Evolutionary conservation across 2,888 invertebrate species (phyloP).

Genomic region (Melanostoma mellinum): DNA sequence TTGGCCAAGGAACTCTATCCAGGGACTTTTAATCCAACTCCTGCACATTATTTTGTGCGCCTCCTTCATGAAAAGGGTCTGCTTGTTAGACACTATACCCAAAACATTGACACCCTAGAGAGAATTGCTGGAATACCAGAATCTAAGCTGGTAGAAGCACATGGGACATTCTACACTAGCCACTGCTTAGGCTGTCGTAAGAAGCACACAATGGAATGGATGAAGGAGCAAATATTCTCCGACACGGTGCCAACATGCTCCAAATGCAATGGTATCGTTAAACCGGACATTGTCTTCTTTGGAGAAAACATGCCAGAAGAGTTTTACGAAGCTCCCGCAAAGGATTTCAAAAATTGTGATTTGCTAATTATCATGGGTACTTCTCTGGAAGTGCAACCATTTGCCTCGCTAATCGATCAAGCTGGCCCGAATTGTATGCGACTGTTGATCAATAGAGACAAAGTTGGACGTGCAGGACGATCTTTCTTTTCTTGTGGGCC

Average conservation of each 20-base stretch:
- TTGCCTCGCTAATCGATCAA: constrained; percentile 92
- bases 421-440: constrained; percentile 89
- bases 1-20: constrained; percentile 95
- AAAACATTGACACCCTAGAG: constrained; percentile 98
- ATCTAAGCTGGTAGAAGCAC: constrained; percentile 95
- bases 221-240: constrained; percentile 91
- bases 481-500: constrained; percentile 81
- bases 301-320: constrained; percentile 93
- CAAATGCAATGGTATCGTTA: constrained; percentile 90
- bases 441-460: constrained; percentile 93
- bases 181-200: constrained; percentile 91
- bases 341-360: constrained; percentile 93
- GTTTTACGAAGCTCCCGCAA: constrained; percentile 87
- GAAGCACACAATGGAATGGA: constrained; percentile 90
- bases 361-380: constrained; percentile 97
- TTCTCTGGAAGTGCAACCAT: constrained; percentile 96
- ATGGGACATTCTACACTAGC: constrained; percentile 95
- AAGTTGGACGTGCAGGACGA: constrained; percentile 84
- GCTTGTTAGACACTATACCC: constrained; percentile 89
- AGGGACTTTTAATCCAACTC: constrained; percentile 93
- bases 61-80: constrained; percentile 92
- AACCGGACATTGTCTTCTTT: constrained; percentile 98
- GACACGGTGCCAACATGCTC: constrained; percentile 90
- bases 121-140: constrained; percentile 91
- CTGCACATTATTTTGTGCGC: constrained; percentile 94